These are phyloP conservation scores for Thamnaconus septentrionalis DNA, from an alignment of 2,113 vertebrate genomes.

Conservation along the genomic window DNA sequence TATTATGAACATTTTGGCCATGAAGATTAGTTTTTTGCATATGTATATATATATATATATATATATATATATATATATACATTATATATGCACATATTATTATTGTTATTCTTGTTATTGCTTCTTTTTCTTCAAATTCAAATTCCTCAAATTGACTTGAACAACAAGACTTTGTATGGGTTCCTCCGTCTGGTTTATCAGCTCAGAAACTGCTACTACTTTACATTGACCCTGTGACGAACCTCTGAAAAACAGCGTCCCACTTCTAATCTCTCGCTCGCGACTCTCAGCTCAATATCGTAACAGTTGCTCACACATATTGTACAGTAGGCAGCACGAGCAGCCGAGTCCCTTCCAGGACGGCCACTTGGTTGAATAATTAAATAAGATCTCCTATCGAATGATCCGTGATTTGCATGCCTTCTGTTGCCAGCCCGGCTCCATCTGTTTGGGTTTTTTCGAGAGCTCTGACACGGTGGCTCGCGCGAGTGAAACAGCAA, in stretches of 20 bases:
- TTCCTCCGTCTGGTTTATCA: slow-evolving; percentile 4
- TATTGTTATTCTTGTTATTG: too few species aligned
- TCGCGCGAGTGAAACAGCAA: slow-evolving; percentile 72
- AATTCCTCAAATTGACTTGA: too few species aligned
- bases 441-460: slow-evolving; percentile 75
- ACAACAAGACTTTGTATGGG: too few species aligned
- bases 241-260: slow-evolving; percentile 5
- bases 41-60: too few species aligned
- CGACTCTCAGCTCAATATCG: slow-evolving; percentile 46
- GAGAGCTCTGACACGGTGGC: slow-evolving; percentile 75
- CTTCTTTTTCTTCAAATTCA: too few species aligned
- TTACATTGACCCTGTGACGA: slow-evolving; percentile 3
- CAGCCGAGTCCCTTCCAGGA: slow-evolving; percentile 60
- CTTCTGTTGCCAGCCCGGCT: slow-evolving; percentile 74
- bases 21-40: too few species aligned
- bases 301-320: slow-evolving; percentile 72
- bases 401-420: slow-evolving; percentile 76
- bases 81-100: too few species aligned
- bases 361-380: slow-evolving; percentile 73
- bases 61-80: too few species aligned
- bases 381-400: slow-evolving; percentile 75
- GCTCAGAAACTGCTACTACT: slow-evolving; percentile 18
- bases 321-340: slow-evolving; percentile 63
- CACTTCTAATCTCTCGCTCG: slow-evolving; percentile 32
- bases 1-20: too few species aligned